phyloP scores from a whole-genome alignment of 2,888 invertebrate species.

The Cephus sareptanus region DNA sequence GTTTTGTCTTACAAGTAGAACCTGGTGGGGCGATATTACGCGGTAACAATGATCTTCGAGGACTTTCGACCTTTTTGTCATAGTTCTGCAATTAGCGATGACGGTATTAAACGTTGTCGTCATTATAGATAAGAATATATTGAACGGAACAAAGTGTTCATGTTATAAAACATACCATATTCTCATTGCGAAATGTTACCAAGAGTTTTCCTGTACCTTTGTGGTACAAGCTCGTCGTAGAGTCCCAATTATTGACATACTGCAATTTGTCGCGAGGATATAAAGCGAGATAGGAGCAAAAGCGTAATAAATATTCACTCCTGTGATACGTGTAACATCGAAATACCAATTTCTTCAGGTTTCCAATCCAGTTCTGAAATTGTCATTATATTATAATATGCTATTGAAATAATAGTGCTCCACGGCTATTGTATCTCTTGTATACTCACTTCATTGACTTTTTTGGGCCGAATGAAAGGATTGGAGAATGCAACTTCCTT shows the following conservation, averaged over 20 bases:
- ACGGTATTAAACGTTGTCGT: background rate
- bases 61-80: conserved; percentile 55
- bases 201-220: conserved; percentile 74
- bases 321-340: conserved; percentile 79
- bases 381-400: background rate
- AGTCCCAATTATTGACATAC: conserved; percentile 79
- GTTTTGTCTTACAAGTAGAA: conserved; percentile 45
- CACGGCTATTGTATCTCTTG: background rate
- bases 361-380: conserved; percentile 71
- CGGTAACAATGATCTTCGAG: conserved; percentile 67
- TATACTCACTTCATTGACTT: conserved; percentile 64
- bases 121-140: background rate
- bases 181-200: conserved; percentile 82
- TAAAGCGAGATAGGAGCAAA: conserved; percentile 76
- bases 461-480: conserved; percentile 72
- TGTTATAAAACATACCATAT: conserved; percentile 68
- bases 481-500: conserved; percentile 74
- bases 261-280: conserved; percentile 74
- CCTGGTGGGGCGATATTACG: conserved; percentile 46
- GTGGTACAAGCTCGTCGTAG: conserved; percentile 78
- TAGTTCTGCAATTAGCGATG: conserved; percentile 51
- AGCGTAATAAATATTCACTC: conserved; percentile 76
- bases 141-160: background rate
- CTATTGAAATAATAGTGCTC: background rate
- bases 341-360: conserved; percentile 74